These are phyloP conservation scores for Ceratina calcarata DNA, from an alignment of 1,140 invertebrate genomes.

Conservation along the genomic window DNA sequence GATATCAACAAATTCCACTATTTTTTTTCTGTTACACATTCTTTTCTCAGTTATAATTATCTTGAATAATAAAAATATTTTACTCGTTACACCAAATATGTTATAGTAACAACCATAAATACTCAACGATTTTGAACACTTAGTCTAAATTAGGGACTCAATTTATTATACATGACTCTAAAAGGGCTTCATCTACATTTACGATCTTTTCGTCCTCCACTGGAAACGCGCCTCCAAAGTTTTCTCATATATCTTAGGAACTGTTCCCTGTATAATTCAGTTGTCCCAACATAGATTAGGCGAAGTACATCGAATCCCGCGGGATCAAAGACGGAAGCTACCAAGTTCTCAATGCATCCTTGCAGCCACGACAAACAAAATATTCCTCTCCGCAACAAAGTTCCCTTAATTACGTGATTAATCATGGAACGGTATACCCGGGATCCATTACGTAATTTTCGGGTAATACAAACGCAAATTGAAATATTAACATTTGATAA, in stretches of 20 bases:
- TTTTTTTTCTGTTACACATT: too few species aligned
- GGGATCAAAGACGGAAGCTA: slow-evolving; percentile 18
- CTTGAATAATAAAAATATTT: too few species aligned
- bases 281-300: slow-evolving; percentile 23
- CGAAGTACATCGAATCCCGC: slow-evolving; percentile 26
- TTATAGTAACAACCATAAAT: too few species aligned
- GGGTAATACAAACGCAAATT: neutral
- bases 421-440: neutral
- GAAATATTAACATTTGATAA: neutral
- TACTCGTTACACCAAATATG: too few species aligned
- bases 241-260: slow-evolving; percentile 40
- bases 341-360: neutral
- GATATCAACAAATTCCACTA: neutral
- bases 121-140: too few species aligned
- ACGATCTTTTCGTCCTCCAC: slow-evolving; percentile 2
- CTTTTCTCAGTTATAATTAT: too few species aligned
- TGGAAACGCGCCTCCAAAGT: slow-evolving; percentile 19
- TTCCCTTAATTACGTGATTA: neutral
- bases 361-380: neutral
- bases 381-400: neutral
- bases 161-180: neutral
- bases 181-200: slow-evolving; percentile 2
- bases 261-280: slow-evolving; percentile 39
- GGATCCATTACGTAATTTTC: neutral
- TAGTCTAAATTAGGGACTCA: neutral